Evolutionary conservation across 1,140 invertebrate genomes (phyloP).

Genomic region (Drosophila insularis): DNA sequence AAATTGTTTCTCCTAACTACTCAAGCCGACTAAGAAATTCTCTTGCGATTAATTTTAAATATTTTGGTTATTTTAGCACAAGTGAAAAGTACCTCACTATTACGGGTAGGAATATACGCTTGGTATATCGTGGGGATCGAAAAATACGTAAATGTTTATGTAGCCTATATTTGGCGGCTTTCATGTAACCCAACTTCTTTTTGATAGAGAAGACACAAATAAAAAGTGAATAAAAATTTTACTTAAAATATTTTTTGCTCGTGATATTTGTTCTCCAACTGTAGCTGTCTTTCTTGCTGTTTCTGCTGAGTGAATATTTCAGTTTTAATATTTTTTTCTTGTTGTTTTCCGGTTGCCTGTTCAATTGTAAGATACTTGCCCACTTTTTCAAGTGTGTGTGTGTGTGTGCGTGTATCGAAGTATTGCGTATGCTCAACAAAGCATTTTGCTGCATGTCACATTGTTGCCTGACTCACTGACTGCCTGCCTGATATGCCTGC

Average conservation of each 20-base stretch:
- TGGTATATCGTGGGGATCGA: no score
- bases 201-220: not conserved
- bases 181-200: not conserved
- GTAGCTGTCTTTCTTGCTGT: not conserved
- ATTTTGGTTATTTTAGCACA: no score
- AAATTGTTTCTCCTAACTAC: constrained; percentile 2
- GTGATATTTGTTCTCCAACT: constrained; percentile 21
- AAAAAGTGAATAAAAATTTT: not conserved
- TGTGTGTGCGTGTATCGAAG: constrained; percentile 21
- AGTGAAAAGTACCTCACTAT: no score
- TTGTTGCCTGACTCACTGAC: constrained; percentile 42
- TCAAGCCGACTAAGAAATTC: not conserved
- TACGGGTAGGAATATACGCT: no score
- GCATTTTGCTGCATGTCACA: constrained; percentile 67
- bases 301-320: constrained; percentile 51
- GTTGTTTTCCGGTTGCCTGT: constrained; percentile 16
- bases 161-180: no score
- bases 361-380: constrained; percentile 38
- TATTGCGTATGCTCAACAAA: constrained; percentile 40
- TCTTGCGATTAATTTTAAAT: not conserved
- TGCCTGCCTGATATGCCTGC: constrained; percentile 34
- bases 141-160: no score
- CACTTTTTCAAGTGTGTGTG: constrained; percentile 6
- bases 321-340: constrained; percentile 25
- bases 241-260: constrained; percentile 22